Evolutionary conservation across 2,888 invertebrate species (phyloP).

Genomic region (Trichopoda pennipes): DNA sequence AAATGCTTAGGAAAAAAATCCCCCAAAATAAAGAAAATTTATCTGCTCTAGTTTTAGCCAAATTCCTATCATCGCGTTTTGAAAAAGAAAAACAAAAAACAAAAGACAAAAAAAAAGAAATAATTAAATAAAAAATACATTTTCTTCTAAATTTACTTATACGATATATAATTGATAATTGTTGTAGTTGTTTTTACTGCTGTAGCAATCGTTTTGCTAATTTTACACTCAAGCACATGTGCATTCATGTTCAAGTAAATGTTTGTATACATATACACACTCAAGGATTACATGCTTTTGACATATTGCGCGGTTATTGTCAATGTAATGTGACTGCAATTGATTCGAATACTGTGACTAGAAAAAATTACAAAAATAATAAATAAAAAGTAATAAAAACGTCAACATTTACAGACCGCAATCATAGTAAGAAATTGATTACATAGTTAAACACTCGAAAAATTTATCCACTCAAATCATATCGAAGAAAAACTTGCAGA

Average conservation of each 20-base stretch:
- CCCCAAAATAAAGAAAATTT: constrained; percentile 5
- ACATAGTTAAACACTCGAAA: constrained; percentile 39
- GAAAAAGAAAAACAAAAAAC: too few species aligned
- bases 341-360: constrained; percentile 42
- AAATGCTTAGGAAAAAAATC: constrained; percentile 1
- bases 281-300: constrained; percentile 68
- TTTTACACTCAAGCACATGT: neutral
- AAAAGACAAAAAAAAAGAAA: too few species aligned
- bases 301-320: constrained; percentile 68
- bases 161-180: constrained; percentile 3
- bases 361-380: constrained; percentile 30
- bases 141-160: constrained; percentile 1
- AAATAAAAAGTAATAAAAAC: constrained; percentile 51
- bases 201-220: constrained; percentile 17
- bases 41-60: constrained; percentile 17
- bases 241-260: neutral
- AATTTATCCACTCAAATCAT: neutral
- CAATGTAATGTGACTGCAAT: constrained; percentile 65
- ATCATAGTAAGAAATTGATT: constrained; percentile 60
- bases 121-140: constrained; percentile 40
- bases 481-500: neutral
- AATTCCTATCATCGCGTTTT: constrained; percentile 51
- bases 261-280: constrained; percentile 49
- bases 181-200: constrained; percentile 22
- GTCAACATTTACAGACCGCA: constrained; percentile 59